A percentile compares a stretch with the other conserved stretches of the same genome.
Conservation (phyloP, 53 echinoderm and acorn worm genomes). For the Henricia sp. region DNA sequence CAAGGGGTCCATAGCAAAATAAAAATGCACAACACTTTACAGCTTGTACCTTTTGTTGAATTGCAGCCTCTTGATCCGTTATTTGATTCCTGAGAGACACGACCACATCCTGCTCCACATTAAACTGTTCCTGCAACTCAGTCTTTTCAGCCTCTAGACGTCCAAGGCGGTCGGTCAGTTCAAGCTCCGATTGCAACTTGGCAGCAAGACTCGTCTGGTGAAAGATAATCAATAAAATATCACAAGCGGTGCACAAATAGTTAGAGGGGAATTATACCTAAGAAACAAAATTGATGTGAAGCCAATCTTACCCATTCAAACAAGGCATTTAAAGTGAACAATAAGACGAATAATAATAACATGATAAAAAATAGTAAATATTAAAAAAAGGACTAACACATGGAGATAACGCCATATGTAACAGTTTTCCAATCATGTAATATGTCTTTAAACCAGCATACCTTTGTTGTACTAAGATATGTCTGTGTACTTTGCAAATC, state of each 20-base stretch:
- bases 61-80: constrained; percentile 65
- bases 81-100: constrained; percentile 62
- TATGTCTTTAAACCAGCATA: not conserved
- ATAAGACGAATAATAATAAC: too few species aligned
- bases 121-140: constrained; percentile 69
- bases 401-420: not conserved
- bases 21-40: not conserved
- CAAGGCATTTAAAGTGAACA: not conserved
- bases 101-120: constrained; percentile 66
- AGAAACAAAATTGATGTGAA: too few species aligned
- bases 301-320: not conserved
- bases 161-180: constrained; percentile 57
- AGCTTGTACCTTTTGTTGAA: constrained; percentile 66
- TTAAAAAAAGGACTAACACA: not conserved
- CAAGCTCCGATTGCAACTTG: constrained; percentile 62
- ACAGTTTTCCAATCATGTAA: not conserved
- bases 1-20: not conserved
- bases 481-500: constrained; percentile 63
- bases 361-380: not conserved
- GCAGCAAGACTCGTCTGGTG: constrained; percentile 68
- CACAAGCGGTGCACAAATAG: too few species aligned
- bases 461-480: constrained; percentile 76
- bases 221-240: not conserved
- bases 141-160: constrained; percentile 60
- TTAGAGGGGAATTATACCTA: too few species aligned